Base-by-base conservation (phyloP, 2,888 invertebrate species). In the Andricus curvator region DNA sequence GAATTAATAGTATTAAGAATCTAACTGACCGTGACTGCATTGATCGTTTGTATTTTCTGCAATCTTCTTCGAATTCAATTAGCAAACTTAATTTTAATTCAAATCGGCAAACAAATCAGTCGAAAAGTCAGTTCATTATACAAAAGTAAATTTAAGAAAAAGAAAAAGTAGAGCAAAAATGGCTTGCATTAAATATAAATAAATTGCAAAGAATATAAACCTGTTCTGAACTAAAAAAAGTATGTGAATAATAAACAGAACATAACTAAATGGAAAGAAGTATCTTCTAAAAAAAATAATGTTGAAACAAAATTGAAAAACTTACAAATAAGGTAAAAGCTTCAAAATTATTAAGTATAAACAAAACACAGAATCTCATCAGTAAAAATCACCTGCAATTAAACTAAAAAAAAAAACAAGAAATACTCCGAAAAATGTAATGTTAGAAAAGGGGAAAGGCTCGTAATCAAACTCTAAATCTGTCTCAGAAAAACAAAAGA, bases 21-120 rank as follows among this genome's bases (percentile, higher is more conserved):
- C 83, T 78, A 79, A 86, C 83, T 85, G 88, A 85, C 90, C 88
- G 78, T 89, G 88, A 87, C 87, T 70, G 79, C 87, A 90, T 90
- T 85, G 91, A 90, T 90, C 84, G 80, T 56, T 66, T 67, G 80
- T 78, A 60, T 64, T 81, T 77, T 70, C 15, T 78, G 82, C 44
- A 78, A 70, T 80, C 66, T 67, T 62, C 37, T 56, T 22, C 25
- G 15, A 33, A 70, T 25, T 17, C 6, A 29, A 29, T 15, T 5
- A 78, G 11, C 37, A 29, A 66, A 17, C 29, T n/a, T 17, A 13
- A 15, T 13, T 64, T 20, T 15, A 56, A 17, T 67, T 41, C 9
- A 41, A 65, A 62, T 44, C 4, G 44, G 44, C 4, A 44, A 44
- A 44, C 15, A 44, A 44, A 44, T 15, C 13, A 13, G 3, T 44